A percentile compares a stretch with the other conserved stretches of the same genome.
Evolutionary conservation across 2,888 invertebrate genomes (phyloP).

Genomic region (Amphipoea oculea): DNA sequence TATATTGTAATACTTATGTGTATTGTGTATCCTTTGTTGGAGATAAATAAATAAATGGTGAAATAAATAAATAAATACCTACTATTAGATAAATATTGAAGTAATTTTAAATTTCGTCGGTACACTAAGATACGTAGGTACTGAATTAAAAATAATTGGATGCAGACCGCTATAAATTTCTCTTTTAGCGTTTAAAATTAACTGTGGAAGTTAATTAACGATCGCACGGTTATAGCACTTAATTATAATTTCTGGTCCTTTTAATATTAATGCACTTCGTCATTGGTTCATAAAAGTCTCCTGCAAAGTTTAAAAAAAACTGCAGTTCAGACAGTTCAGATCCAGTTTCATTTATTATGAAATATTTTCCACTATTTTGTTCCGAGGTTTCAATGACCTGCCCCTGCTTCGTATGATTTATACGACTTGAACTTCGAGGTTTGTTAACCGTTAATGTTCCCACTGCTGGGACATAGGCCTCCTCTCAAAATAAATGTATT

Average conservation of each 20-base stretch:
- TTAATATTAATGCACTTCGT: slow-evolving; percentile 1
- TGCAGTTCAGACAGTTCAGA: background rate
- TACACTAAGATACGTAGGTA: background rate
- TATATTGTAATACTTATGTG: too few relatives aligned
- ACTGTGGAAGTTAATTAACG: slow-evolving; percentile 19
- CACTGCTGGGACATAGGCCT: too few relatives aligned
- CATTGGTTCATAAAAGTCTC: background rate
- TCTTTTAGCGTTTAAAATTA: slow-evolving; percentile 11
- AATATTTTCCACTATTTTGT: too few relatives aligned
- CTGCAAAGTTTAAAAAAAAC: background rate
- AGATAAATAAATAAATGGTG: too few relatives aligned
- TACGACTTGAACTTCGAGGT: too few relatives aligned
- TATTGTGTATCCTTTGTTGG: too few relatives aligned
- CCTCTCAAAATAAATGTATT: too few relatives aligned
- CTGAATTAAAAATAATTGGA: slow-evolving; percentile 13
- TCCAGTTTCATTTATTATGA: background rate
- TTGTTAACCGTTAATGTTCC: too few relatives aligned
- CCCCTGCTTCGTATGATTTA: too few relatives aligned
- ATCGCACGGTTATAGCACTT: background rate
- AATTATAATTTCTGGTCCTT: background rate
- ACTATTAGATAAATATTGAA: background rate
- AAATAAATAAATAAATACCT: too few relatives aligned
- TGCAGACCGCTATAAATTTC: slow-evolving; percentile 9
- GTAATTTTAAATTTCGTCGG: background rate
- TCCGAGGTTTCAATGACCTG: too few relatives aligned